A percentile compares a stretch with the other conserved stretches of the same genome.
These are phyloP conservation scores for Macrobrachium nipponense DNA, from an alignment of 1,140 invertebrate species.

Conservation along the genomic window DNA sequence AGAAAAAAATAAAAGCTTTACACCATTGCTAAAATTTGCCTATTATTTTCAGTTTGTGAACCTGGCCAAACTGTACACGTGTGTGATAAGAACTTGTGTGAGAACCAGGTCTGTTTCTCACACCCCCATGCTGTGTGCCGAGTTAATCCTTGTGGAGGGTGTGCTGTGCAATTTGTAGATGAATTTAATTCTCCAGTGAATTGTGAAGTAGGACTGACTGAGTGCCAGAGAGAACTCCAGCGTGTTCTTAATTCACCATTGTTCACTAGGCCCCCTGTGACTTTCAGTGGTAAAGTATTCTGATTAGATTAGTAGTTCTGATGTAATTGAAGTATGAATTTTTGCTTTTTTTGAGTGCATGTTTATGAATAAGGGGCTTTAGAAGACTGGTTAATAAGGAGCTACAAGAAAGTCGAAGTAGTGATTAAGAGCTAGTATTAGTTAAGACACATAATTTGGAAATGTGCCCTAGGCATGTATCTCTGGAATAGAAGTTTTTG, in stretches of 20 bases:
- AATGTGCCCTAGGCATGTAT: too few relatives aligned
- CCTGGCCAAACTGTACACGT: slow-evolving; percentile 67
- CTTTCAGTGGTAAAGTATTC: slow-evolving; percentile 32
- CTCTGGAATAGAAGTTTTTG: too few relatives aligned
- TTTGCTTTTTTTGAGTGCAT: neutral
- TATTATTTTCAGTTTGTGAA: slow-evolving; percentile 66
- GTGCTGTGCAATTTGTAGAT: slow-evolving; percentile 66
- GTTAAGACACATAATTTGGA: too few relatives aligned
- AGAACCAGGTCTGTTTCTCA: slow-evolving; percentile 67
- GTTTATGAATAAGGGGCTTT: too few relatives aligned
- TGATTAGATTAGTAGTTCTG: neutral
- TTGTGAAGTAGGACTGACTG: slow-evolving; percentile 67
- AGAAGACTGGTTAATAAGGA: too few relatives aligned
- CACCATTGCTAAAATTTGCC: neutral
- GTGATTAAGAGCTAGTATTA: too few relatives aligned
- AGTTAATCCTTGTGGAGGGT: slow-evolving; percentile 69
- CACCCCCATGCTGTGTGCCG: slow-evolving; percentile 68
- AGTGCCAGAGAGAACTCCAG: slow-evolving; percentile 68
- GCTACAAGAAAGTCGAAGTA: too few relatives aligned
- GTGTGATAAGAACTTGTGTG: slow-evolving; percentile 68
- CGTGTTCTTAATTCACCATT: slow-evolving; percentile 61
- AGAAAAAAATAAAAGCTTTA: too few relatives aligned
- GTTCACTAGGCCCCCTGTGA: slow-evolving; percentile 40
- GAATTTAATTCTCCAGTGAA: slow-evolving; percentile 66
- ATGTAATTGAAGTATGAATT: neutral